Base-by-base conservation (phyloP, 1,140 invertebrate genomes). In the Mylabris phalerata region DNA sequence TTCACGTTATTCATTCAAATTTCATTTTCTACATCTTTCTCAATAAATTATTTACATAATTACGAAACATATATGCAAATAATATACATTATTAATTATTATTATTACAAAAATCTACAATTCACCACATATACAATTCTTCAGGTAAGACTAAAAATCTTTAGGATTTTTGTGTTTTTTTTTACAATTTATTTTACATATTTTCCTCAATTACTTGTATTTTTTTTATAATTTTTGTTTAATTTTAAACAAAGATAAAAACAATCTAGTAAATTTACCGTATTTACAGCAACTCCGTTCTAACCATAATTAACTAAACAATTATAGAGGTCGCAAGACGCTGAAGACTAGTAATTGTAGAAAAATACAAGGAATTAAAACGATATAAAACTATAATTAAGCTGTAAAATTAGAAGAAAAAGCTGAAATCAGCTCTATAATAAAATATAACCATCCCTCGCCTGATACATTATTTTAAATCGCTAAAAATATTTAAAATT, bases 51-150 rank as follows among this genome's bases (percentile, higher is more conserved):
- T 59, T 43, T 62, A 62, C 60, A 62, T 50, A 24, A 3, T 46
- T 24, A 55, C 48, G 39, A 54, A 59, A 59, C 50, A 54, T 52
- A 27, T 46, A 62, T 52, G 48, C 32, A 62, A 54, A 58, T 57
- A 60, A 60, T 60, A 55, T 60, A 60, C 58, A 60, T 60, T 60
- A 55, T 60, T 59, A 60, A 55, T 60, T 59, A 60, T 51, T 51
- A 60, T 60, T 60, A 55, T 60, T 59, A 60, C 58, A 60, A 60
- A 42, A 55, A 55, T 55, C 50, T 59, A 60, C 58, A 55, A 55
- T 45, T 47, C 48, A 60, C 50, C 58, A 51, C 49, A 48, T 59
- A 55, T 60, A 60, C 58, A 60, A 60, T 48, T 44, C 27, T 59
- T 32, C 48, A 54, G 10, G 24, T 43, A 43, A 54, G 42, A 48